Base-by-base conservation (phyloP, 2,113 vertebrate genomes). In the Centropristis striata region DNA sequence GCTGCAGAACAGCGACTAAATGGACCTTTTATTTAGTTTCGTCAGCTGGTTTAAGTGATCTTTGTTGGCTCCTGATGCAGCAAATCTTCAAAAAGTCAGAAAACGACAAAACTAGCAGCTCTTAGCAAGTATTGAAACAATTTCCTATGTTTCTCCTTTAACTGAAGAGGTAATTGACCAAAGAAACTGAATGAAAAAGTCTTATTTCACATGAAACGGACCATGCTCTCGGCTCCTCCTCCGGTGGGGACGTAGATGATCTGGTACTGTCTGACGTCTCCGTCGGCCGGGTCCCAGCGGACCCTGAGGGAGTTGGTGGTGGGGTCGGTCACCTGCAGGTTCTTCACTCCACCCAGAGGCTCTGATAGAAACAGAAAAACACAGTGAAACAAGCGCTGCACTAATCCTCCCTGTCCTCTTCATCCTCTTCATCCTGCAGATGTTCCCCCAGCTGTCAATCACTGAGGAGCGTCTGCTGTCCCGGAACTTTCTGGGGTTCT, bases 251-350 rank as follows among this genome's bases (percentile, higher is more conserved):
- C 87, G 61, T 98, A 98, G 88, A 96, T 92, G 78, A 99, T 83
- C 53, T 96, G 97, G 91, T 99, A 99, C 57, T 97, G 96, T 0
- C 96, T 94, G 68, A 97, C 97, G 57, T 93, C 97, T 39, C 98
- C 97, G 53, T 98, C 97, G 0, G 98, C 97, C 0, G 98, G 95
- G 76, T 98, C 97, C 98, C 98, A 99, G 75, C 95, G 95, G 16
- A 98, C 92, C 21, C 93, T 96, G 78, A 99, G 79, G 2, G 96
- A 96, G 92, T 92, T 98, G 75, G 95, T 96, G 44, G 97, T 97
- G 37, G 97, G 97, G 78, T 99, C 97, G 11, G 95, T 97, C 36
- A 98, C 96, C 80, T 96, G 85, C 9, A 99, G 94, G 28, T 98
- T 98, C 90, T 85, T 97, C 73, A 98, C 97, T 1, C 96, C 96